Evolutionary conservation across 2,113 vertebrate species (phyloP).

Genomic region (Diglossa brunneiventris): DNA sequence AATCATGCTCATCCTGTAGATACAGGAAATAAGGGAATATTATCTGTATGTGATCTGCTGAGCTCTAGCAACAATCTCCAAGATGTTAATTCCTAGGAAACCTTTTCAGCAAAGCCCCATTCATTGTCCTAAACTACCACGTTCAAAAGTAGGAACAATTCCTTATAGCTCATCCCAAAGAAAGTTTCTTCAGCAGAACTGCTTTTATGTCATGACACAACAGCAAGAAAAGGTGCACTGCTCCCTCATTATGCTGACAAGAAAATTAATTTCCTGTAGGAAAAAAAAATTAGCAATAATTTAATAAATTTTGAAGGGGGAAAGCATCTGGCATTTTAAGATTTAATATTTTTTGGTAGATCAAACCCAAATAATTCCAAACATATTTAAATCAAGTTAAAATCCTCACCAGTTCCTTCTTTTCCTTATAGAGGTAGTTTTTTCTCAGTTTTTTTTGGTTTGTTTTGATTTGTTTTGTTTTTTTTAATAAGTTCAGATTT

Average conservation of each 20-base stretch:
- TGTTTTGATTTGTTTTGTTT: background rate
- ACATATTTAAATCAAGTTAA: background rate
- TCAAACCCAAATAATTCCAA: background rate
- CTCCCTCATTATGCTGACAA: background rate
- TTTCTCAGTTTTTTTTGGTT: background rate
- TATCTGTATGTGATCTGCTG: background rate
- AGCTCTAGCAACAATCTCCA: background rate
- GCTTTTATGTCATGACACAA: background rate
- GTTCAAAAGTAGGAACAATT: background rate
- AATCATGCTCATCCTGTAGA: background rate
- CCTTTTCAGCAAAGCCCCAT: background rate
- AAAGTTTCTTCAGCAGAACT: background rate
- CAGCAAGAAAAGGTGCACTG: fast-evolving
- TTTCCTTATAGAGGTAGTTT: background rate
- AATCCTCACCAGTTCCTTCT: background rate
- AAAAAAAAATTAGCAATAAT: background rate
- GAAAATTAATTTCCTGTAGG: background rate
- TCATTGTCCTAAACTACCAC: fast-evolving
- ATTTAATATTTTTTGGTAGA: background rate
- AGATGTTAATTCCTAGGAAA: background rate
- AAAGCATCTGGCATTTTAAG: fast-evolving
- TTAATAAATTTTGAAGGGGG: background rate
- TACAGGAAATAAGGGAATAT: background rate
- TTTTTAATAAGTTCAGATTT: background rate
- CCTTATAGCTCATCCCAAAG: background rate